Evolutionary conservation across 2,797 vertebrate genomes (phyloP), one percentile per base, ranked within the genome.

Genomic region (Phrynocephalus guinanensis): DNA sequence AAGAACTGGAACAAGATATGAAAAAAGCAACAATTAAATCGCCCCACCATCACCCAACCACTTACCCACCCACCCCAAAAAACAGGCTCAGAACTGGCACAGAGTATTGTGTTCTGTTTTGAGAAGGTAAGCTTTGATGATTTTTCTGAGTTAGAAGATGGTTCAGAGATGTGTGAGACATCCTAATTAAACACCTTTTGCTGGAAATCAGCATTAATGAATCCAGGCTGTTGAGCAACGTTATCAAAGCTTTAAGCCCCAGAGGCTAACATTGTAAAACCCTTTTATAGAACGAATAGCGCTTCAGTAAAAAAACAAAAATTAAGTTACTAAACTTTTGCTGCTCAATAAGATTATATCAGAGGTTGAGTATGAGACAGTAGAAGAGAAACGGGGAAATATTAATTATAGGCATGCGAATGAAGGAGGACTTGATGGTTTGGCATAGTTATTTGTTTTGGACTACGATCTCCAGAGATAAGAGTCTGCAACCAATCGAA

Each of bases 151-250:
- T 83, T 95, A 92, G 93, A 94, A 96, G 92, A 95, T 96, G 95
- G 92, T 93, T 85, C 78, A 89, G 86, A 87, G 88, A 95, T 92
- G 95, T 95, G 96, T 92, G 94, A 96, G 96, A 96, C 96, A 94
- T 95, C 87, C 90, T 96, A 97, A 97, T 97, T 97, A 97, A 97
- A 97, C 97, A 97, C 97, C 95, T 97, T 94, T 96, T 94, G 48
- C 88, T 94, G 79, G 92, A 95, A 96, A 93, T 91, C 86, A 90
- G 90, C 52, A 79, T 83, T 44, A 6, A 88, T 94, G 93, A 94
- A 94, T 79, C 77, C 77, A 92, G 84, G 89, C 60, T 8, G 5
- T 84, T 92, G 93, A 72, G 92, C 88, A 84, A 90, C 93, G 75
- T 78, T 94, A 86, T 95, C 88, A 93, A 90, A 94, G 90, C 77